A percentile compares a stretch with the other conserved stretches of the same genome.
Conservation (phyloP, 2,888 invertebrate species). For the Melanargia galathea region DNA sequence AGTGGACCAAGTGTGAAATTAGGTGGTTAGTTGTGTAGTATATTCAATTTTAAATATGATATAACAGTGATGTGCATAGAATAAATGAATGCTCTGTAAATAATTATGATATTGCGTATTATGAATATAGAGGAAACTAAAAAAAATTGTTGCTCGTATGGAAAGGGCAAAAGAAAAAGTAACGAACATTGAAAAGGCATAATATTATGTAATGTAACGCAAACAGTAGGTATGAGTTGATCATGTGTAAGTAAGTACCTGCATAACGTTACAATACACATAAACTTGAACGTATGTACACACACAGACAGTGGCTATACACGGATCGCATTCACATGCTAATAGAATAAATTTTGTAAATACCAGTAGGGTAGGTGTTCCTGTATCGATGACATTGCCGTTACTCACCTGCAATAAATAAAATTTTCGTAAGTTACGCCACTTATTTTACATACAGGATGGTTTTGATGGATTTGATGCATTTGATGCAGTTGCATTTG, state of each 20-base stretch:
- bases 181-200: constrained; percentile 7
- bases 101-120: not conserved
- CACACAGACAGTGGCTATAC: constrained; percentile 30
- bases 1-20: not conserved
- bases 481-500: no score
- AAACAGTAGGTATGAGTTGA: no score
- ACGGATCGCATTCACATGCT: constrained; percentile 47
- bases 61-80: not conserved
- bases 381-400: constrained; percentile 82
- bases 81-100: not conserved
- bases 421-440: constrained; percentile 34
- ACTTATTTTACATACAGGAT: constrained; percentile 3
- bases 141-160: constrained; percentile 1
- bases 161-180: constrained; percentile 4
- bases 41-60: no score
- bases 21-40: no score
- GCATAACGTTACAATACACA: constrained; percentile 12
- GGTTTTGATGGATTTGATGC: no score
- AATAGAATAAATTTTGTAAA: constrained; percentile 52
- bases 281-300: constrained; percentile 25
- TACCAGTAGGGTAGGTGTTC: constrained; percentile 80
- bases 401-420: constrained; percentile 79
- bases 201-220: no score
- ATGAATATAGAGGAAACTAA: not conserved
- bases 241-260: constrained; percentile 8